A percentile compares a stretch with the other conserved stretches of the same genome.
Evolutionary conservation across 1,140 invertebrate genomes (phyloP).

Genomic region (Drosophila ironensis): DNA sequence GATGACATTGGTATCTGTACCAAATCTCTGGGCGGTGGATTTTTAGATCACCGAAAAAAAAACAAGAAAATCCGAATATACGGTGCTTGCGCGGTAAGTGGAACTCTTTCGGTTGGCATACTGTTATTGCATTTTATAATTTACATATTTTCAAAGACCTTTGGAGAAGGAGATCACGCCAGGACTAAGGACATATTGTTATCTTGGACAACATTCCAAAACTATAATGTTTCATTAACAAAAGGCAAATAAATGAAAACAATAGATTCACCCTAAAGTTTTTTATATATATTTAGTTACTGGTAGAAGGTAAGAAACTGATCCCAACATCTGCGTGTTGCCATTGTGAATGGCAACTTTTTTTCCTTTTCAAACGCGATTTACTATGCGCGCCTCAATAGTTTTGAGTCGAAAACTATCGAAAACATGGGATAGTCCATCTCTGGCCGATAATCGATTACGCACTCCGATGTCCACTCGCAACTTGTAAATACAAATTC

Average conservation of each 20-base stretch:
- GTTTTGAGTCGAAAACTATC: no score
- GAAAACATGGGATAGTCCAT: background rate
- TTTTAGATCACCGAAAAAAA: conserved; percentile 8
- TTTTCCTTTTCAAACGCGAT: background rate
- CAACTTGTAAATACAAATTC: conserved; percentile 40
- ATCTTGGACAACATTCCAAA: conserved; percentile 20
- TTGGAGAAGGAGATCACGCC: conserved; percentile 15
- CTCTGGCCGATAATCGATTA: background rate
- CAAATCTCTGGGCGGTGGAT: conserved; percentile 7
- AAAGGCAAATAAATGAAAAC: no score
- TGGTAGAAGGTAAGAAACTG: no score
- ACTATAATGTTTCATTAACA: background rate
- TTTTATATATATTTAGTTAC: no score
- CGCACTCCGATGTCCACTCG: no score
- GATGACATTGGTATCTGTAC: conserved; percentile 17
- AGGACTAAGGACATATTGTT: conserved; percentile 29
- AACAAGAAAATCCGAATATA: conserved; percentile 1
- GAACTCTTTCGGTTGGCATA: background rate
- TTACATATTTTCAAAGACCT: background rate
- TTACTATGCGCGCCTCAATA: no score
- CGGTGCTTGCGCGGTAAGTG: conserved; percentile 19
- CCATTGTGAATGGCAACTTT: no score
- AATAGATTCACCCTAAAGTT: no score
- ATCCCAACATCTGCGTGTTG: no score
- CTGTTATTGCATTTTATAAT: background rate